These are phyloP conservation scores for Pristis pectinata DNA, from an alignment of 2,797 vertebrate genomes.

Conservation along the genomic window DNA sequence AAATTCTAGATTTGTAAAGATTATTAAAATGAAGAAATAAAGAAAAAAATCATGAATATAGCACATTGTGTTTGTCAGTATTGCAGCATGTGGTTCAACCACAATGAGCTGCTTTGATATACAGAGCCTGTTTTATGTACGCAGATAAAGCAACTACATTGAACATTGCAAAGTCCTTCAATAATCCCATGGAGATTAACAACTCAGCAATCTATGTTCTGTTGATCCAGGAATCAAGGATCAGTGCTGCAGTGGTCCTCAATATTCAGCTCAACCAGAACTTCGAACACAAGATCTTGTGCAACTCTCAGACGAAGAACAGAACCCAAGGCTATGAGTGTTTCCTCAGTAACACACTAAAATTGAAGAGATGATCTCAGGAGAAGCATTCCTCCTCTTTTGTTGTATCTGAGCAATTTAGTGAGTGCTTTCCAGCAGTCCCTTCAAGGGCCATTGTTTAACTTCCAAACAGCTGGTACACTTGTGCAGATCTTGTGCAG, in stretches of 20 bases:
- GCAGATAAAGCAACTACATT: not conserved
- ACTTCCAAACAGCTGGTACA: not conserved
- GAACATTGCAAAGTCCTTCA: not conserved
- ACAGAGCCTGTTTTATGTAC: not conserved
- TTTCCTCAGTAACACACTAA: not conserved
- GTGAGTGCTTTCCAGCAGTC: not conserved
- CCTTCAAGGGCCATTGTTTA: not conserved
- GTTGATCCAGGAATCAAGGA: not conserved
- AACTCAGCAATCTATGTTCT: not conserved
- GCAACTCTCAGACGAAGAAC: not conserved
- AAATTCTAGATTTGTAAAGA: not conserved
- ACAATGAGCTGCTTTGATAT: not conserved
- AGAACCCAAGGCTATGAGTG: not conserved
- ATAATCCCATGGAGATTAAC: not conserved
- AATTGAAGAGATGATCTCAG: not conserved
- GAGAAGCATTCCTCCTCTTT: not conserved
- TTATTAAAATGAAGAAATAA: conserved; percentile 9
- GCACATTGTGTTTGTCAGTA: not conserved
- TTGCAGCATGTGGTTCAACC: not conserved
- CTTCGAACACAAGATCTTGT: not conserved
- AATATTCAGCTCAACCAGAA: not conserved
- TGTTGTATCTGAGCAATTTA: not conserved
- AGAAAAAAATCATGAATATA: not conserved
- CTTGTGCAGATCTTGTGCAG: not conserved
- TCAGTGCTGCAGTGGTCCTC: not conserved